A percentile compares a stretch with the other conserved stretches of the same genome.
Conservation (phyloP, 2,888 invertebrate genomes). For the Drosophila vallismaia region DNA sequence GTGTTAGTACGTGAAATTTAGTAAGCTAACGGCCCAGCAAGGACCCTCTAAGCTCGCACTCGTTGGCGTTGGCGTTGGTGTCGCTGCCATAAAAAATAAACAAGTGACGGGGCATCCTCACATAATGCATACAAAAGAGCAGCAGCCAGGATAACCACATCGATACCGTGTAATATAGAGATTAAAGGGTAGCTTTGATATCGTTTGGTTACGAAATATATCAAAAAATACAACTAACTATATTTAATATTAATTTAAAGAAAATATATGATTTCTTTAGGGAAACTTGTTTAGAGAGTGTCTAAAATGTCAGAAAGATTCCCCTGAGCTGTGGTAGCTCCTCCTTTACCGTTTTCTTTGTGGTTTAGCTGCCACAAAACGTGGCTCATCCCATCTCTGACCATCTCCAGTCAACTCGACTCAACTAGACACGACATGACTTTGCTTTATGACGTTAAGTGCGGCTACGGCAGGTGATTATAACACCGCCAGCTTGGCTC, state of each 20-base stretch:
- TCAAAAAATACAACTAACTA: too few species aligned
- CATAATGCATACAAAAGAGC: slow-evolving; percentile 52
- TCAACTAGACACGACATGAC: slow-evolving; percentile 13
- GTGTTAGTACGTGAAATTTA: slow-evolving; percentile 45
- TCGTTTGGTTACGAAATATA: neutral
- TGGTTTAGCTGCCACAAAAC: slow-evolving; percentile 10
- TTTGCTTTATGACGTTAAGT: slow-evolving; percentile 34
- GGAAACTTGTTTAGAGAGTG: neutral
- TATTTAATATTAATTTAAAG: too few species aligned
- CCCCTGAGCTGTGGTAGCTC: neutral
- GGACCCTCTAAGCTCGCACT: slow-evolving; percentile 41
- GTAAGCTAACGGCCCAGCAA: slow-evolving; percentile 50
- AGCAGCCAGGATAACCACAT: slow-evolving; percentile 2
- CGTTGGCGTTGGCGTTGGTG: slow-evolving; percentile 43
- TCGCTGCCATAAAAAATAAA: slow-evolving; percentile 44
- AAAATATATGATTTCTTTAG: neutral
- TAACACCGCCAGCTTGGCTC: slow-evolving; percentile 26
- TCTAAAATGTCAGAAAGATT: neutral
- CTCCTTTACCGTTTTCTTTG: neutral
- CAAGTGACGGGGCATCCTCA: slow-evolving; percentile 25
- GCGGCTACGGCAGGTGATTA: slow-evolving; percentile 42
- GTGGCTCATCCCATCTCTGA: slow-evolving; percentile 13
- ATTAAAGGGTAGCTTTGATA: neutral
- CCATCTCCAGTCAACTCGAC: slow-evolving; percentile 18
- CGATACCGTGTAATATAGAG: neutral